These are phyloP conservation scores for Babylonia areolata DNA, from an alignment of 1,140 invertebrate species.

Conservation along the genomic window DNA sequence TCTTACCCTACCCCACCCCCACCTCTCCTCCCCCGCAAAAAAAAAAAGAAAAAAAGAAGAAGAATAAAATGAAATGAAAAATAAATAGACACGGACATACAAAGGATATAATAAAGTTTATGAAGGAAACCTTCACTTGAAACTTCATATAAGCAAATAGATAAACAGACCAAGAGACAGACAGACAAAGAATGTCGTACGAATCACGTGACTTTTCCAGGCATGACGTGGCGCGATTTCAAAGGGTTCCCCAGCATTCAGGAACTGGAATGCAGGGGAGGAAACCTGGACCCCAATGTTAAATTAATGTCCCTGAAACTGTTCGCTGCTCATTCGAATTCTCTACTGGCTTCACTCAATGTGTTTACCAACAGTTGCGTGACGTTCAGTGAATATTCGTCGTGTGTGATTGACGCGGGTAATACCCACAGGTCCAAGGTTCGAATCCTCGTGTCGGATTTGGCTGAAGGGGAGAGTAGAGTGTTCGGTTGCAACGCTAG, in stretches of 20 bases:
- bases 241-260: conserved; percentile 29
- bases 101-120: no score
- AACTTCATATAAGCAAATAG: neutral
- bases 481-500: conserved; percentile 14
- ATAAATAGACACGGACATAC: no score
- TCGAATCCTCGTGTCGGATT: conserved; percentile 4
- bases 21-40: no score
- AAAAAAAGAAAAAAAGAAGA: no score
- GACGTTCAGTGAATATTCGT: neutral
- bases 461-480: conserved; percentile 26
- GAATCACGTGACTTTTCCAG: neutral
- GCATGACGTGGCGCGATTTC: conserved; percentile 22
- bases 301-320: conserved; percentile 21
- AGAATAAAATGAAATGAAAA: no score
- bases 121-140: no score
- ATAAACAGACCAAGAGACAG: no score
- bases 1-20: no score
- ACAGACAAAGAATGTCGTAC: no score
- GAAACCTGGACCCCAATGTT: neutral
- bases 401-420: neutral
- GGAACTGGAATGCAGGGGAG: conserved; percentile 32
- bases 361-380: neutral
- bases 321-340: neutral
- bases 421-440: neutral
- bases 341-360: conserved; percentile 2